A percentile compares a stretch with the other conserved stretches of the same genome.
These are phyloP conservation scores for Coilia nasus DNA, from an alignment of 2,797 vertebrate genomes.

Conservation along the genomic window DNA sequence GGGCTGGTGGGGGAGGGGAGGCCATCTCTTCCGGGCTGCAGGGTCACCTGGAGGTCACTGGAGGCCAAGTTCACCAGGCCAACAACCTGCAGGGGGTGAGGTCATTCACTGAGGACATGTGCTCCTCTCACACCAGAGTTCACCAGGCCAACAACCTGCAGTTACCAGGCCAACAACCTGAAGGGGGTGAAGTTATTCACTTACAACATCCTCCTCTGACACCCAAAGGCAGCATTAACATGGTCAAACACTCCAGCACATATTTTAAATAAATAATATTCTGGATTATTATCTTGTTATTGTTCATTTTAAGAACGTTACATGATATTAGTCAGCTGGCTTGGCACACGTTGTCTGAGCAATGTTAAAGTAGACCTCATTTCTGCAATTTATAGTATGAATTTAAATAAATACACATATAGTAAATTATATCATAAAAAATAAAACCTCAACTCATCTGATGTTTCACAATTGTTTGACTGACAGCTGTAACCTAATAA, in stretches of 20 bases:
- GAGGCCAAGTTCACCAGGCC: conserved; percentile 91
- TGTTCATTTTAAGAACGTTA: too few relatives aligned
- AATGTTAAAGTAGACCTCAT: too few relatives aligned
- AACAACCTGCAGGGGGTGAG: conserved; percentile 75
- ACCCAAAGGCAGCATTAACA: background rate
- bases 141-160: conserved; percentile 90
- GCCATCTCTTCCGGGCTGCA: conserved; percentile 76
- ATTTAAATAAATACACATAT: background rate
- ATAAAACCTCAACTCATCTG: background rate
- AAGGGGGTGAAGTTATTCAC: background rate
- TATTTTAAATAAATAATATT: too few relatives aligned
- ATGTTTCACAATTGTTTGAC: background rate
- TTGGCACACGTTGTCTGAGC: too few relatives aligned
- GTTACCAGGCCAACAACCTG: conserved; percentile 92
- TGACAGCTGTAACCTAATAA: too few relatives aligned
- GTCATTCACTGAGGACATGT: background rate
- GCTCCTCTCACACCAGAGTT: conserved; percentile 59
- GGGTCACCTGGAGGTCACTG: conserved; percentile 86
- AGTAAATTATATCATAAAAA: background rate
- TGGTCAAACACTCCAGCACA: background rate
- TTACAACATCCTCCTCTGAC: background rate
- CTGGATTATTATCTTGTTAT: too few relatives aligned
- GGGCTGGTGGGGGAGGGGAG: conserved; percentile 85
- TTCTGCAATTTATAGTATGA: too few relatives aligned
- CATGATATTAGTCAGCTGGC: too few relatives aligned